A percentile compares a stretch with the other conserved stretches of the same genome.
These are phyloP conservation scores for Drosophila oshimai DNA, from an alignment of 1,140 invertebrate genomes.

Conservation along the genomic window DNA sequence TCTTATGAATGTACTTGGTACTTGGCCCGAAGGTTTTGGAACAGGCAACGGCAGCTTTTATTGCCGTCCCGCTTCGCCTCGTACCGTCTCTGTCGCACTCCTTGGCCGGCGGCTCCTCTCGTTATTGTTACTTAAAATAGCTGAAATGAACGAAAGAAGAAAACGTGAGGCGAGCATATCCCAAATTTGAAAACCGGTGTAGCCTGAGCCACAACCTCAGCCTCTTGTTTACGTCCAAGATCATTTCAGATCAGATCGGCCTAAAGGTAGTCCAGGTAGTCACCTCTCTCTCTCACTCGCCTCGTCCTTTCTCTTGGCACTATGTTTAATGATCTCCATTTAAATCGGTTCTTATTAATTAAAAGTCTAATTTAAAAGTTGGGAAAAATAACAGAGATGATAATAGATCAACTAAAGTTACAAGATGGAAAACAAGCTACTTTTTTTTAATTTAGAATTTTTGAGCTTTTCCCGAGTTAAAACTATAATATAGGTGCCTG, in stretches of 20 bases:
- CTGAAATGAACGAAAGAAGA: conserved; percentile 53
- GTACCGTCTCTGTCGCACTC: conserved; percentile 5
- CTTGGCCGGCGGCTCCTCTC: conserved; percentile 12
- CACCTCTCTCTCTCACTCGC: neutral
- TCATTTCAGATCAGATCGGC: conserved; percentile 5
- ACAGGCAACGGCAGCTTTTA: conserved; percentile 43
- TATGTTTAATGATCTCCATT: conserved; percentile 14
- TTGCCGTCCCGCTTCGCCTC: conserved; percentile 5
- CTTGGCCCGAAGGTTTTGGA: conserved; percentile 54
- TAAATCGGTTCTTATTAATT: conserved; percentile 1
- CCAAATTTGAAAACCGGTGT: conserved; percentile 77
- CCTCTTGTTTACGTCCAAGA: conserved; percentile 17
- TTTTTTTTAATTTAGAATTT: too few relatives aligned
- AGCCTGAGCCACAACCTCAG: conserved; percentile 46
- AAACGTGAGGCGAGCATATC: conserved; percentile 67
- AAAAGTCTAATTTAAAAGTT: neutral
- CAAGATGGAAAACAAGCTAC: too few relatives aligned
- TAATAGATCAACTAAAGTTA: too few relatives aligned
- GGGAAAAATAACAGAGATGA: neutral
- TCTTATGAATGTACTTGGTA: conserved; percentile 75
- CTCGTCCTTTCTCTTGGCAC: neutral
- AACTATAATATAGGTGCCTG: too few relatives aligned
- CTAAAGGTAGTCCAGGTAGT: conserved; percentile 21
- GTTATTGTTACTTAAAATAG: conserved; percentile 80
- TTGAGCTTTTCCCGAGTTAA: too few relatives aligned